phyloP scores from a whole-genome alignment of 2,888 invertebrate species.

The Cosmorhoe ocellata region DNA sequence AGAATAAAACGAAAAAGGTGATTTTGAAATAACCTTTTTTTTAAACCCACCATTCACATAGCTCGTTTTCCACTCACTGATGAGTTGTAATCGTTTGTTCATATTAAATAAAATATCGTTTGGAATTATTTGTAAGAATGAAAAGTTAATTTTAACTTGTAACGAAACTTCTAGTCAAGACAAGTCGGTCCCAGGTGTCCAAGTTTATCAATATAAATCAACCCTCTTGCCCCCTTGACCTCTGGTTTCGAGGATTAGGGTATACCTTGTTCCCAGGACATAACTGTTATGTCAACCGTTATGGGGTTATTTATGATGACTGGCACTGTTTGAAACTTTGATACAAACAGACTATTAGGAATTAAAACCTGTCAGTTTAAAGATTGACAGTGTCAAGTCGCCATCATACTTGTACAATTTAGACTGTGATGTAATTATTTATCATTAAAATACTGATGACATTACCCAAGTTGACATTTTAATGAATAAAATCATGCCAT shows the following conservation, averaged over 20 bases:
- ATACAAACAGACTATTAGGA: constrained; percentile 16
- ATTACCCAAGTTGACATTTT: too few species aligned
- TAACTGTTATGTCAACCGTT: constrained; percentile 30
- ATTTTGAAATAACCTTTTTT: too few species aligned
- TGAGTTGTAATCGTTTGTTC: too few species aligned
- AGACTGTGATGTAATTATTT: too few species aligned
- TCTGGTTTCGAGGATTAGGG: constrained; percentile 49
- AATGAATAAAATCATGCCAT: too few species aligned
- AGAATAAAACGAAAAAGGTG: too few species aligned
- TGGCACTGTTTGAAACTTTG: constrained; percentile 10
- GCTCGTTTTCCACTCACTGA: too few species aligned
- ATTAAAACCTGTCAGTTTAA: constrained; percentile 9
- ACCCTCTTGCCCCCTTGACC: constrained; percentile 49
- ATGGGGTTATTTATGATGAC: constrained; percentile 17
- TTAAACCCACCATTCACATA: too few species aligned
- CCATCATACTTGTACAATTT: too few species aligned
- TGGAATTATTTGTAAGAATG: not conserved
- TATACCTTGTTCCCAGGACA: constrained; percentile 47
- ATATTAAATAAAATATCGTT: too few species aligned
- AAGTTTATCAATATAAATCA: constrained; percentile 47
- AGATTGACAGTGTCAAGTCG: constrained; percentile 21
- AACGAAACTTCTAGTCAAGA: constrained; percentile 11
- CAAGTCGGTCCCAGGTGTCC: constrained; percentile 41
- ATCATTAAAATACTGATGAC: too few species aligned
- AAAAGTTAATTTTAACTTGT: not conserved